phyloP scores from a whole-genome alignment of 2,113 vertebrate genomes.

The Hippocampus zosterae region DNA sequence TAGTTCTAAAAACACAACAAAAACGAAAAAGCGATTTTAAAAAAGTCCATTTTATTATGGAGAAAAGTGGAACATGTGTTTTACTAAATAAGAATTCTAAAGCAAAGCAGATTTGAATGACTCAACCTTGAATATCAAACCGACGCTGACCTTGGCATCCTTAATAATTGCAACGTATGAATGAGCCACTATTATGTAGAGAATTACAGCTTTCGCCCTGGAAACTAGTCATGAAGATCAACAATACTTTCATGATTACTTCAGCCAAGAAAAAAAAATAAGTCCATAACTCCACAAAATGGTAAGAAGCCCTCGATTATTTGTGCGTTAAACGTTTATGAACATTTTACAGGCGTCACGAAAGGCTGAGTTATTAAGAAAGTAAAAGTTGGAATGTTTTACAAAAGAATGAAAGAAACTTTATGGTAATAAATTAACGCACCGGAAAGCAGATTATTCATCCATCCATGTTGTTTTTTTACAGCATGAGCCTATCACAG shows the following conservation, averaged over 20 bases:
- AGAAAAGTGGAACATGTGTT: background rate
- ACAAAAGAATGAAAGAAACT: background rate
- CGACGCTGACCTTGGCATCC: background rate
- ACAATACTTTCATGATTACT: background rate
- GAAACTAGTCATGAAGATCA: background rate
- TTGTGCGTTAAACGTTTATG: background rate
- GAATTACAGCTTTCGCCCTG: background rate
- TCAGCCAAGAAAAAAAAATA: background rate
- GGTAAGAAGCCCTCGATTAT: background rate
- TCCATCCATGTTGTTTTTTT: background rate
- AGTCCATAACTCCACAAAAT: constrained; percentile 4
- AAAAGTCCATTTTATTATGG: background rate
- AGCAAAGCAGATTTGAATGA: background rate
- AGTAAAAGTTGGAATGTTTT: constrained; percentile 9
- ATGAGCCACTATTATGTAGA: background rate
- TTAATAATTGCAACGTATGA: background rate
- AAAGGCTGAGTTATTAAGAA: background rate
- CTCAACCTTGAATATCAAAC: background rate
- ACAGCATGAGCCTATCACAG: background rate
- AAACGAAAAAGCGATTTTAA: no score
- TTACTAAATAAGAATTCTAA: background rate
- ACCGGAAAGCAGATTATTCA: background rate
- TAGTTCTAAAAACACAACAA: no score
- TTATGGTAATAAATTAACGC: background rate
- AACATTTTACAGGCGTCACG: constrained; percentile 9